phyloP scores from a whole-genome alignment of 2,888 invertebrate genomes.

The Xylocampa areola region DNA sequence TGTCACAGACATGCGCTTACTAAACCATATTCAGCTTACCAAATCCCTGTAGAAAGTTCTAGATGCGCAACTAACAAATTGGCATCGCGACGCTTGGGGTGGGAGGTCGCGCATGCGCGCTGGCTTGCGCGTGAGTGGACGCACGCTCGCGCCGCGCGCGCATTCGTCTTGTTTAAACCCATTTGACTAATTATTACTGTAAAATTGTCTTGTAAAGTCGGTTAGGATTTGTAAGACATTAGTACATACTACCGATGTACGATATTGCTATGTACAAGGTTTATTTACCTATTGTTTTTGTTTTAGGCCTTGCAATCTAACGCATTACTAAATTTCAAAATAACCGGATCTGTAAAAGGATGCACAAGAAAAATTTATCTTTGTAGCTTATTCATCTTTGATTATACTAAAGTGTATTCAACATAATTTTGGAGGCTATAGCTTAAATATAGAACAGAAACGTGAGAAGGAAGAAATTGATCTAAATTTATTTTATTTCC shows the following conservation, averaged over 20 bases:
- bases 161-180: slow-evolving; percentile 62
- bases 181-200: slow-evolving; percentile 64
- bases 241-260: slow-evolving; percentile 2
- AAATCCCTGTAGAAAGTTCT: slow-evolving; percentile 70
- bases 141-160: slow-evolving; percentile 62
- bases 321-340: too few species aligned
- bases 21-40: slow-evolving; percentile 55
- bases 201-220: slow-evolving; percentile 35
- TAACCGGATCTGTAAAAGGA: too few species aligned
- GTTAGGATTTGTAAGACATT: slow-evolving; percentile 14
- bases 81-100: slow-evolving; percentile 70
- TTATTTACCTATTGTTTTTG: too few species aligned
- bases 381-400: too few species aligned
- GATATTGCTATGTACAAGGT: too few species aligned
- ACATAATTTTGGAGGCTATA: too few species aligned
- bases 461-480: too few species aligned
- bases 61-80: slow-evolving; percentile 75
- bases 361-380: too few species aligned
- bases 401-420: too few species aligned
- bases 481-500: too few species aligned
- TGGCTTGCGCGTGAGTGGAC: slow-evolving; percentile 71
- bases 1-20: slow-evolving; percentile 32
- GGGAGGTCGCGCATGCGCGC: slow-evolving; percentile 73
- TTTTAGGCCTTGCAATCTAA: too few species aligned
- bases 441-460: too few species aligned